Conservation (phyloP, 1,140 invertebrate species). For the Bombus pascuorum region DNA sequence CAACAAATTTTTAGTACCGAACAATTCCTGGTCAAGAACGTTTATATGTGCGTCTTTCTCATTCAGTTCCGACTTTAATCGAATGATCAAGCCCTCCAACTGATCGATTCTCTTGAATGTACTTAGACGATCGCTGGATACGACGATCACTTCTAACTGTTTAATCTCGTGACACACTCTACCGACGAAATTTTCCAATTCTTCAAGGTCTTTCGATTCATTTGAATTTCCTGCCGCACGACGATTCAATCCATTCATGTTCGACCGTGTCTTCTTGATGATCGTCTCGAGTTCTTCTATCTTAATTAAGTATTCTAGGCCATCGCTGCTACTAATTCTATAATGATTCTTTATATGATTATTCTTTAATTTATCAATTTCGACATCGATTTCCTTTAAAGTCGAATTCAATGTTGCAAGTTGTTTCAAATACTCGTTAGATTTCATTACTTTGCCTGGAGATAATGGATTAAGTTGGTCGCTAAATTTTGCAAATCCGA, state of each 20-base stretch:
- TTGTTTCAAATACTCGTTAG: slow-evolving; percentile 8
- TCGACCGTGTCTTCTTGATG: slow-evolving; percentile 15
- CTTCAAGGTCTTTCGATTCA: slow-evolving; percentile 9
- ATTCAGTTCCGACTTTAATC: slow-evolving; percentile 39
- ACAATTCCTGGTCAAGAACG: slow-evolving; percentile 34
- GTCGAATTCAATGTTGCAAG: slow-evolving; percentile 26
- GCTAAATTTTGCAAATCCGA: slow-evolving; percentile 21
- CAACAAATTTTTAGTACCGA: slow-evolving; percentile 15
- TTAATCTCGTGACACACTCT: slow-evolving; percentile 50
- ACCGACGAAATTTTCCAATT: slow-evolving; percentile 44
- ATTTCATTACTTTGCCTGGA: neutral
- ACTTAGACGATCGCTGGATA: slow-evolving; percentile 39
- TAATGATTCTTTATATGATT: slow-evolving; percentile 33
- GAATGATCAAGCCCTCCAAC: slow-evolving; percentile 45
- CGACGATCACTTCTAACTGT: slow-evolving; percentile 54
- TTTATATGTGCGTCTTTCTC: slow-evolving; percentile 41
- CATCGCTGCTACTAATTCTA: slow-evolving; percentile 18
- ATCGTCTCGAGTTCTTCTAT: slow-evolving; percentile 48
- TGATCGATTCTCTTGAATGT: slow-evolving; percentile 49
- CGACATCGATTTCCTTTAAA: slow-evolving; percentile 32
- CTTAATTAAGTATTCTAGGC: slow-evolving; percentile 42
- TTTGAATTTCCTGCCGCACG: neutral
- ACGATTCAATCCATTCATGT: slow-evolving; percentile 34
- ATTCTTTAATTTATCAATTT: slow-evolving; percentile 48
- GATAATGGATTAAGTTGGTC: neutral